phyloP scores from a whole-genome alignment of 2,888 invertebrate species.

The Acrobasis consociella region DNA sequence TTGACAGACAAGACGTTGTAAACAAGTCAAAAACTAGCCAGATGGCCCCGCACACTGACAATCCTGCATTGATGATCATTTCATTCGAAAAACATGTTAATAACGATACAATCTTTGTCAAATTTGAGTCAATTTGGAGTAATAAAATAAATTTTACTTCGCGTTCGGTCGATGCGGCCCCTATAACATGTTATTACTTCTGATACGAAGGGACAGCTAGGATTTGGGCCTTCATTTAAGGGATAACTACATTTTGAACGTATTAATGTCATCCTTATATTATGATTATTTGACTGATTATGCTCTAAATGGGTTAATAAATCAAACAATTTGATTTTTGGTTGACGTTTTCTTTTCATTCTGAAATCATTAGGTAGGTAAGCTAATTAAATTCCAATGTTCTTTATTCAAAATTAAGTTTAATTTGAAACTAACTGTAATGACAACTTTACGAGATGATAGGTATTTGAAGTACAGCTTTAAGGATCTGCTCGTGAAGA shows the following conservation, averaged over 20 bases:
- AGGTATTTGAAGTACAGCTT: no score
- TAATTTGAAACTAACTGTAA: no score
- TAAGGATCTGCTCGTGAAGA: no score
- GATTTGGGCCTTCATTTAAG: conserved; percentile 37
- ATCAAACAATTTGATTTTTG: conserved; percentile 21
- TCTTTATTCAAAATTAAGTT: no score
- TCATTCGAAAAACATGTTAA: conserved; percentile 58
- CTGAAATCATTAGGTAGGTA: no score
- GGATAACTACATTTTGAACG: conserved; percentile 34
- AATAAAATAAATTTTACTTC: conserved; percentile 80
- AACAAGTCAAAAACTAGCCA: background rate
- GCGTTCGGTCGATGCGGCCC: conserved; percentile 77
- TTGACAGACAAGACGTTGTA: background rate
- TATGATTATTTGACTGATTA: conserved; percentile 32
- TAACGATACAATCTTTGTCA: conserved; percentile 75
- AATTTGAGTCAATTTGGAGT: conserved; percentile 77
- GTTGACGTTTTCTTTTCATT: background rate
- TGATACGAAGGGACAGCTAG: conserved; percentile 46
- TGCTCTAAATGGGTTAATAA: conserved; percentile 29
- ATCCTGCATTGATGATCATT: conserved; percentile 37
- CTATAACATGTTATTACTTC: conserved; percentile 67
- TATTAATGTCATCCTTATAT: conserved; percentile 37
- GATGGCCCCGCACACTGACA: conserved; percentile 6
- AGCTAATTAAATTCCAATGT: no score
- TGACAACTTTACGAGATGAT: no score